These are phyloP conservation scores for Pteronura brasiliensis DNA, from an alignment of 2,113 vertebrate genomes.

Conservation along the genomic window DNA sequence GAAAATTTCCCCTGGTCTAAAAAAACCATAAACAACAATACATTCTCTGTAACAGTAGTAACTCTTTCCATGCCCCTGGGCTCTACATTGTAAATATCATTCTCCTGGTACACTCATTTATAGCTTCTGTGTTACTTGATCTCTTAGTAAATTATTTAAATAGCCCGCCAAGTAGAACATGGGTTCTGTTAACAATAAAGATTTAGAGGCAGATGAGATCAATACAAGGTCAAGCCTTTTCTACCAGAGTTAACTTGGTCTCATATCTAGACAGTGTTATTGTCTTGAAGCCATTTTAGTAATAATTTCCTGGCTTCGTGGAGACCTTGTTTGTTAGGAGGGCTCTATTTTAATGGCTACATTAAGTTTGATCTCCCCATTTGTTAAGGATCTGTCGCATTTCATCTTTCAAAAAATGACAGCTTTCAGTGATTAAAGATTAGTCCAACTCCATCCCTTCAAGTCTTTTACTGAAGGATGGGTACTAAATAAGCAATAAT, in stretches of 20 bases:
- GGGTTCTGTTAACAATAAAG: slow-evolving; percentile 31
- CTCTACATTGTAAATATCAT: slow-evolving; percentile 36
- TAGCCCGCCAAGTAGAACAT: neutral
- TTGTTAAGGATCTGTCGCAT: slow-evolving; percentile 37
- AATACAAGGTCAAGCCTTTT: neutral
- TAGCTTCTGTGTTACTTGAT: slow-evolving; percentile 22
- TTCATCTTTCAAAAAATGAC: slow-evolving; percentile 56
- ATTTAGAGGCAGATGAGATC: neutral
- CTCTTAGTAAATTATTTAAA: slow-evolving; percentile 61
- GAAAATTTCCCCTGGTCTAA: neutral
- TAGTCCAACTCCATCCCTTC: neutral
- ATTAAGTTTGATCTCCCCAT: slow-evolving; percentile 36
- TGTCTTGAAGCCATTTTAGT: neutral
- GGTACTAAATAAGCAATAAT: slow-evolving; percentile 21
- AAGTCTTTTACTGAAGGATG: neutral
- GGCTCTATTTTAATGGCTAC: slow-evolving; percentile 9
- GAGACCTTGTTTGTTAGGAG: slow-evolving; percentile 3
- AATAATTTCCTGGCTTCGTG: slow-evolving; percentile 14
- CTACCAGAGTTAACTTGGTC: neutral
- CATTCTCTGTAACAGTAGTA: neutral
- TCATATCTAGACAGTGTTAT: neutral
- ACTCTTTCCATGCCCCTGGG: neutral
- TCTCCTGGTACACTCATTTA: neutral
- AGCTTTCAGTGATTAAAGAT: slow-evolving; percentile 46
- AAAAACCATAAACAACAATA: neutral